A percentile compares a stretch with the other conserved stretches of the same genome.
Evolutionary conservation across 2,113 vertebrate species (phyloP).

Genomic region (Gadus chalcogrammus): DNA sequence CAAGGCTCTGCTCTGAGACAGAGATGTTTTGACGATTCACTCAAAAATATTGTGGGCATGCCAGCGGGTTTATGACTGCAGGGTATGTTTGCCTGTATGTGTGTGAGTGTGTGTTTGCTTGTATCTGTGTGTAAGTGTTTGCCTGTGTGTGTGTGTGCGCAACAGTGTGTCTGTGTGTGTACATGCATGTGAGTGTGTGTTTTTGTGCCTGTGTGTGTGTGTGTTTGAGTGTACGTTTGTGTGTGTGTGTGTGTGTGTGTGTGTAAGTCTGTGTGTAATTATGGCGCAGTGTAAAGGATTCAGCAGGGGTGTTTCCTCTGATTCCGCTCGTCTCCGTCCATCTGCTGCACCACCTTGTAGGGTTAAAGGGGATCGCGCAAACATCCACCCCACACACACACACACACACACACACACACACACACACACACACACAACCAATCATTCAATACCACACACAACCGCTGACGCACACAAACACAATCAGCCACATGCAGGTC

Average conservation of each 20-base stretch:
- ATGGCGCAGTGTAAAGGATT: conserved; percentile 45
- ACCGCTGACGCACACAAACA: conserved; percentile 7
- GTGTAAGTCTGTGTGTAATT: conserved; percentile 29
- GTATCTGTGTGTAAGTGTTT: no score
- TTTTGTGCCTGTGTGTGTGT: neutral
- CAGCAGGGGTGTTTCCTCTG: conserved; percentile 47
- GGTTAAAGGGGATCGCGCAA: conserved; percentile 33
- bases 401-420: conserved; percentile 15
- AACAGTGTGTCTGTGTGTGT: no score
- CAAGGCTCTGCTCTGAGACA: conserved; percentile 31
- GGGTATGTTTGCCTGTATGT: neutral
- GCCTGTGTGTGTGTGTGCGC: no score
- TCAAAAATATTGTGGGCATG: conserved; percentile 10
- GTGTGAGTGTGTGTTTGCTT: no score
- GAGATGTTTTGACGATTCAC: conserved; percentile 47
- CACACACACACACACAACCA: conserved; percentile 7
- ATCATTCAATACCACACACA: neutral
- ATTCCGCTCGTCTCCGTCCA: conserved; percentile 53
- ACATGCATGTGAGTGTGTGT: no score
- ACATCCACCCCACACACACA: conserved; percentile 4
- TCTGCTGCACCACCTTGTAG: conserved; percentile 50
- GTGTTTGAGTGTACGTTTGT: neutral
- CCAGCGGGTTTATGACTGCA: neutral
- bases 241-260: conserved; percentile 20
- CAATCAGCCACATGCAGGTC: neutral